These are phyloP conservation scores for Struthidea cinerea DNA, from an alignment of 2,113 vertebrate species.

Conservation along the genomic window DNA sequence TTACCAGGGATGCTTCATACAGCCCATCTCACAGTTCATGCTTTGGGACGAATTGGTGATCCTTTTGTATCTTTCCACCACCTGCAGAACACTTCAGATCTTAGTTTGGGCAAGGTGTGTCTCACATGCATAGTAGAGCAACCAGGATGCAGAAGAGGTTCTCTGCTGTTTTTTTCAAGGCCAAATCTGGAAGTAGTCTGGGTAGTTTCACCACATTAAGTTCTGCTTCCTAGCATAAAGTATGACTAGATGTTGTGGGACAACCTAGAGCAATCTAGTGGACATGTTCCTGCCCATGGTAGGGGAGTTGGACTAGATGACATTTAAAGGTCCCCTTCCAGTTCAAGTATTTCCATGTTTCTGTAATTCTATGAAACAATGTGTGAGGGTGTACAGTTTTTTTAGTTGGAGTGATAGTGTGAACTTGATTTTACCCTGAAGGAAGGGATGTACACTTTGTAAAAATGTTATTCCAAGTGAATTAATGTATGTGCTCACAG, in stretches of 20 bases:
- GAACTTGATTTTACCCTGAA: background rate
- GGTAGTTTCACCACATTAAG: background rate
- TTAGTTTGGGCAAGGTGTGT: background rate
- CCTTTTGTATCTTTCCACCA: background rate
- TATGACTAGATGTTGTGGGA: background rate
- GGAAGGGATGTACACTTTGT: background rate
- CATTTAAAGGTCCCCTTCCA: background rate
- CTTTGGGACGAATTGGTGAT: background rate
- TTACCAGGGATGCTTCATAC: background rate
- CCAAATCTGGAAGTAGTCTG: background rate
- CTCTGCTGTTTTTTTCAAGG: background rate
- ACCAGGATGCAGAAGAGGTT: background rate
- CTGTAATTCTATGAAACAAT: background rate
- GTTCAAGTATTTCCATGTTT: background rate
- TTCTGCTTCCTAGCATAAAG: background rate
- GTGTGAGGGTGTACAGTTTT: background rate
- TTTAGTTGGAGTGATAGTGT: background rate
- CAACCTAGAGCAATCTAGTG: background rate
- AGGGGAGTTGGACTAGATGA: background rate
- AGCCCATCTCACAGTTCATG: background rate
- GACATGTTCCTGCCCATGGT: background rate
- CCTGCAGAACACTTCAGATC: background rate
- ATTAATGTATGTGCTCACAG: background rate
- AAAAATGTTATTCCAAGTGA: background rate
- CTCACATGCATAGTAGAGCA: accelerated